Base-by-base conservation (phyloP, 2,113 vertebrate species). In the Nyctereutes procyonoides region DNA sequence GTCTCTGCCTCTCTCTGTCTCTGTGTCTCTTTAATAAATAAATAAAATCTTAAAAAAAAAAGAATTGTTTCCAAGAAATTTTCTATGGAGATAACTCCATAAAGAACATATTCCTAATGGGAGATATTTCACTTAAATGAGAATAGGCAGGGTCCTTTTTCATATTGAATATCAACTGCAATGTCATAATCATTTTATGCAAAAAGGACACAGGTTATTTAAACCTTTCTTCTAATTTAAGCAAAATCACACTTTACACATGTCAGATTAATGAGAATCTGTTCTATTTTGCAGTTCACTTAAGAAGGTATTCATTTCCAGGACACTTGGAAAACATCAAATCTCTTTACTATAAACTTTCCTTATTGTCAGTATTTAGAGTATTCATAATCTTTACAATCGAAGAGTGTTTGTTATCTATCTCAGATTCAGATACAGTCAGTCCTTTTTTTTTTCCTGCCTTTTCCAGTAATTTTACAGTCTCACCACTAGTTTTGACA, bases 121-220 rank as follows among this genome's bases (percentile, higher is more conserved):
- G 53, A 92, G 16, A 48, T 32, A 67, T 53, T 80, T 69, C 88
- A 62, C 83, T 95, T 96, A 95, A 76, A 38, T 60, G 15, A 55
- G 60, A 28, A 55, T 6, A 65, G 15, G 19, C 32, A 83, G 22
- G 73, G 1, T 60, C 24, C 67, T 85, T 97, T 93, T 90, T 43
- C 43, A 82, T 38, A 55, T 60, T 88, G 74, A 90, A 35, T 73
- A 62, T 76, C 10, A 86, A 35, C 35, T 60, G 7, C n/a, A 71
- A 69, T 76, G 43, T 48, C 11, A 69, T 35, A 88, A 84, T 74
- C 62, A 86, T 60, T 88, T 87, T 80, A 84, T 65, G 95, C 11
- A 62, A 81, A 26, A 71, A 86, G 35, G 48, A 73, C 20, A 62
- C 1, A 62, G 32, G 69, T 84, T 22, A 86, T 62, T 26, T 76